Base-by-base conservation (phyloP, 2,113 vertebrate species). In the Lycaon pictus region DNA sequence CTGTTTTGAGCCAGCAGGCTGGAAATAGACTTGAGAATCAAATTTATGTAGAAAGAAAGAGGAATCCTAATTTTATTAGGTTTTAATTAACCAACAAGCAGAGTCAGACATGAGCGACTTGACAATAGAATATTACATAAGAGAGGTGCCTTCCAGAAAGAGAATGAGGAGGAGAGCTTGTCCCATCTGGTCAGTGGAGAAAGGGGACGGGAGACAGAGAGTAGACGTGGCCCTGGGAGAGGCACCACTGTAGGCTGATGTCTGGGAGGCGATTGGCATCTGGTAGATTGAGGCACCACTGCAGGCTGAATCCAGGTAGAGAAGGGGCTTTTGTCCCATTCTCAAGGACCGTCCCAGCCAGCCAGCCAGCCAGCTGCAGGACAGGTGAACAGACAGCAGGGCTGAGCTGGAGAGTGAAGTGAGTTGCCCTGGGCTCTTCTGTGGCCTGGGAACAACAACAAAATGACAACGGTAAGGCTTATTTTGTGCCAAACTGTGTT, bases 51-150 rank as follows among this genome's bases (percentile, higher is more conserved):
- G 48, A 51, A 11, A 91, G 93, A 88, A 92, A 96, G 96, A 77
- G 77, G 65, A 95, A 88, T 94, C 51, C 17, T 90, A 95, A 98
- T 93, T 87, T 71, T 91, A 77, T 96, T 81, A 96, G 87, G 76
- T 79, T 93, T 92, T 88, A 62, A 88, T 96, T 97, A 96, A 81
- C 79, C 81, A 86, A 94, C 80, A 92, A 87, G 71, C 51, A 32
- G 62, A 67, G 53, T 95, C 76, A 96, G 84, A 92, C 63, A 51
- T 0, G 7, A 96, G 13, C 29, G 25, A 77, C 37, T 81, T 86
- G 84, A 65, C 74, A 90, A 90, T 12, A 79, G 53, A 72, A 74
- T 80, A 82, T 89, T 82, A 63, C 29, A 32, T 25, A 25, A 80
- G 32, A 35, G 63, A 81, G 55, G 9, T 76, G 6, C 5, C 16